A percentile compares a stretch with the other conserved stretches of the same genome.
Conservation (phyloP, 2,113 vertebrate genomes). For the Edolisoma coerulescens region DNA sequence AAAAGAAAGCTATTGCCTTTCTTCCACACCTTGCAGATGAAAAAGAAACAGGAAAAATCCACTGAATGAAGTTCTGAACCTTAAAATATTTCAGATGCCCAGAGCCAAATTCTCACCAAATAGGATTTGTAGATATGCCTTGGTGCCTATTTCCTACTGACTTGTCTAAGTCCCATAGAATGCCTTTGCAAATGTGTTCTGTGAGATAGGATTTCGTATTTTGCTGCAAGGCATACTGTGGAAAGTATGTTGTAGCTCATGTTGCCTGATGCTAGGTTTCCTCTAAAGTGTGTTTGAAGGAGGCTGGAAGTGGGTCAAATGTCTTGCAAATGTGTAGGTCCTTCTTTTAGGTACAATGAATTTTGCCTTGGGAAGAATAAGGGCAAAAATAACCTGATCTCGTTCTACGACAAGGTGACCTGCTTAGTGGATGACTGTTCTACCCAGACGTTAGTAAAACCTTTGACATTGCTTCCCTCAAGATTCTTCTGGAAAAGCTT, state of each 20-base stretch:
- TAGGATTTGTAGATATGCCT: background rate
- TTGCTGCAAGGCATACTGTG: background rate
- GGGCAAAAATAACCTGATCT: background rate
- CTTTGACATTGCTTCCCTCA: background rate
- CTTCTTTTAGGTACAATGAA: background rate
- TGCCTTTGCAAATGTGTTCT: background rate
- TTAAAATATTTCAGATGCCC: background rate
- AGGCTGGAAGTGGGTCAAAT: background rate
- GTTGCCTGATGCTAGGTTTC: background rate
- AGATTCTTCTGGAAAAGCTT: background rate
- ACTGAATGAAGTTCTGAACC: background rate
- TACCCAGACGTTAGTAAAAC: background rate
- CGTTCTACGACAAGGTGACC: background rate
- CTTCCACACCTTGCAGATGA: background rate
- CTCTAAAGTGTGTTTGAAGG: background rate
- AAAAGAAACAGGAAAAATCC: background rate
- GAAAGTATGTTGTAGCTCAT: background rate
- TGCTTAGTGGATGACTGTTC: background rate
- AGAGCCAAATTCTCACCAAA: background rate
- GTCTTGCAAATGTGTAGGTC: background rate
- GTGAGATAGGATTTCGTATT: background rate
- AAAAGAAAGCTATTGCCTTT: background rate
- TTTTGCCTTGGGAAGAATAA: background rate
- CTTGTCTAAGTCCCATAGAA: background rate
- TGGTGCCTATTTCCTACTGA: background rate